phyloP scores from a whole-genome alignment of 2,888 invertebrate genomes.

The Pyrochroa serraticornis region DNA sequence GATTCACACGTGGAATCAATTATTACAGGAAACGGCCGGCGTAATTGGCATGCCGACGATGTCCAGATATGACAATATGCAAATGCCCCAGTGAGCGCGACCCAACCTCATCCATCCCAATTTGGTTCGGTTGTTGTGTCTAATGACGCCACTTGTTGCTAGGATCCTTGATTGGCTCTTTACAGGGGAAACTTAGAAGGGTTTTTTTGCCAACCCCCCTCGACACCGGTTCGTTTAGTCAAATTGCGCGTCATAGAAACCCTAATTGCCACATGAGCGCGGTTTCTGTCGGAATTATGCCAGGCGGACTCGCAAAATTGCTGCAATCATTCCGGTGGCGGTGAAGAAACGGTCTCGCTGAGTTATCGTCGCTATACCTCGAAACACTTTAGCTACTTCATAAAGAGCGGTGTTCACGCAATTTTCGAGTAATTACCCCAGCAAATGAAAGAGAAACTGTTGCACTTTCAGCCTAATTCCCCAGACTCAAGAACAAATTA shows the following conservation, averaged over 20 bases:
- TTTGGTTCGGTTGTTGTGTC: conserved; percentile 44
- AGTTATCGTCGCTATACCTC: no score
- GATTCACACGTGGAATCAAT: conserved; percentile 37
- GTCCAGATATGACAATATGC: conserved; percentile 37
- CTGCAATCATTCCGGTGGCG: no score
- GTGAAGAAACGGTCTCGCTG: no score
- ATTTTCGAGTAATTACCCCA: no score
- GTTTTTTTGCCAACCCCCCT: not conserved
- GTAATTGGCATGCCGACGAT: conserved; percentile 30
- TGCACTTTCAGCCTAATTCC: no score
- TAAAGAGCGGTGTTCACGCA: no score
- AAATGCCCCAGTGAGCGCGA: conserved; percentile 31
- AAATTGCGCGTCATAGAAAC: not conserved
- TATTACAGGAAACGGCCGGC: conserved; percentile 26
- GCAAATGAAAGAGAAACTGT: no score
- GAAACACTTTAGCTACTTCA: no score
- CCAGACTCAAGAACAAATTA: no score
- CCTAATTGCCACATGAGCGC: not conserved
- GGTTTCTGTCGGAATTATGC: no score
- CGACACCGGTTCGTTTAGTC: not conserved
- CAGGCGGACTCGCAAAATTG: no score
- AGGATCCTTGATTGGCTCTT: conserved; percentile 14
- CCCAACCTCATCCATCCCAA: conserved; percentile 30
- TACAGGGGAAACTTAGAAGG: not conserved
- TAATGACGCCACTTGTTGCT: conserved; percentile 48